Base-by-base conservation (phyloP, 1,140 invertebrate genomes). In the Drosophila truncata region DNA sequence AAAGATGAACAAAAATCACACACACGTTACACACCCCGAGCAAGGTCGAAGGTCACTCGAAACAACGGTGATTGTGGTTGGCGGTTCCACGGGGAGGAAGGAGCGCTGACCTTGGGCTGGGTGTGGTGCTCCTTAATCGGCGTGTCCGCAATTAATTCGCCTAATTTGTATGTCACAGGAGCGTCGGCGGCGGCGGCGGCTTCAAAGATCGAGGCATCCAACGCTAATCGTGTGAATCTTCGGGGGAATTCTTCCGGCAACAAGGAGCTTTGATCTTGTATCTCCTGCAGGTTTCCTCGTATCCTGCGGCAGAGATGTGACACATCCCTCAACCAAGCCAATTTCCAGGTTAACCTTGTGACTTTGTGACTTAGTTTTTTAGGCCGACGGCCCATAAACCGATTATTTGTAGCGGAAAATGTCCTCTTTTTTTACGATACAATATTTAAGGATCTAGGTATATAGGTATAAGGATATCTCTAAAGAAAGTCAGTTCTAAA, bases 101-200 rank as follows among this genome's bases (percentile, higher is more conserved):
- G 25, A 42, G 47, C 33, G 29, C 7, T 44, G 44, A 41, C 44
- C 63, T 47, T 44, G 58, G 18, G 9, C 23, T n/a, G n/a, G 42
- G 4, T 37, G 35, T 9, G n/a, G 8, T 41, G 39, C 23, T 20
- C 50, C 27, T 47, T 84, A 77, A 80, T 66, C 42, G 65, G 79
- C 83, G 57, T 86, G 83, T 44, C 50, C 29, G 27, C 49, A 66
- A 88, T 81, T 90, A 78, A 84, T 80, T 49, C 59, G 46, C 49
- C 29, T 84, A 90, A 88, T 88, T 88, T 88, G 84, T 85, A 88
- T 88, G 79, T 76, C 66, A 70, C 29, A 33, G 20, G 35, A 25
- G 23, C 58, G 14, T 46, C 39, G 70, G 33, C 29, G 25, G 20
- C 27, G 25, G 23, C 58, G 14, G 50, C 39, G 70, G 33, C 46